Evolutionary conservation across 2,797 vertebrate genomes (phyloP), one percentile per base, ranked within the genome.

Genomic region (Iguana delicatissima): DNA sequence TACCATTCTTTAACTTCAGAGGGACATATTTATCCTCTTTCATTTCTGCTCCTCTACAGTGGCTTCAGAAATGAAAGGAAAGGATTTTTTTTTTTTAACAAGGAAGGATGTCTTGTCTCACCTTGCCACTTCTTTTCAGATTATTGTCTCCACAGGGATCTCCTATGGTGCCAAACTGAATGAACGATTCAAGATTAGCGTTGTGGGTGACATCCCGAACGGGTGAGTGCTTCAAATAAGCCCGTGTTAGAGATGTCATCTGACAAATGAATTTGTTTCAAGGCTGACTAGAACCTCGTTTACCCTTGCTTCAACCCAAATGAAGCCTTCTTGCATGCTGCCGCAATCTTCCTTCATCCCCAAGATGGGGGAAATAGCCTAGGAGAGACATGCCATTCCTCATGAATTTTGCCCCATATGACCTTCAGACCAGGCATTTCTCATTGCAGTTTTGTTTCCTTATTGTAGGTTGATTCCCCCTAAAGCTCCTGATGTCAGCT

Each of bases 151-250:
- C 90, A 99, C 99, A 0, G 95, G 98, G 89, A 98, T 99, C 92
- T 98, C 97, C 85, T 98, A 98, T 0, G 98, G 98, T 0, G 94
- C 95, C 9, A 64, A 94, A 55, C 96, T 99, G 80, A 96, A 97
- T 0, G 55, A 57, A 50, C 97, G 94, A 89, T 99, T 98, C 95
- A 93, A 93, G 1, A 96, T 99, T 94, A 97, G 97, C 0, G 97
- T 99, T 42, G 99, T 99, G 93, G 99, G 99, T 84, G 89, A 97
- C 87, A 99, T 99, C 92, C 98, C 99, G 26, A 97, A 97, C 9
- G 98, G 99, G 99, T 99, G 90, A 98, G 99, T 46, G 80, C 9
- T 98, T 38, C 59, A n/a, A 6, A 8, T 67, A 76, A 55, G 38
- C 32, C 38, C 59, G 24, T 38, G 12, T 29, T 24, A 55, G 69